A percentile compares a stretch with the other conserved stretches of the same genome.
Evolutionary conservation across 2,888 invertebrate genomes (phyloP).

Genomic region (Andrena camellia): DNA sequence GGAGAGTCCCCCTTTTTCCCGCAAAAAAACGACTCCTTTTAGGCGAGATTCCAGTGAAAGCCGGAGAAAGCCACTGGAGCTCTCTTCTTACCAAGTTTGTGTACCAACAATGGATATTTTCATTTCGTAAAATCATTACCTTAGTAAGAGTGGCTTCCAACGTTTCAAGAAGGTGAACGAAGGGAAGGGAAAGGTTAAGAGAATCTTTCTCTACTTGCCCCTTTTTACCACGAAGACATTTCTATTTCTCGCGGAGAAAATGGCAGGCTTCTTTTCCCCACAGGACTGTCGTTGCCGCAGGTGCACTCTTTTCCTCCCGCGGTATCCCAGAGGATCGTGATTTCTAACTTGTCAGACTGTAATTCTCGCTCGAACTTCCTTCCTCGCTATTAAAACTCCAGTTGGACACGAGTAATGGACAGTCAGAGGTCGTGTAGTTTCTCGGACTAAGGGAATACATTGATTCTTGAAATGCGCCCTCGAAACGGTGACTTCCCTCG

Average conservation of each 20-base stretch:
- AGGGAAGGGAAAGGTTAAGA: not conserved
- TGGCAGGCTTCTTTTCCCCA: not conserved
- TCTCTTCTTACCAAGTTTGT: not conserved
- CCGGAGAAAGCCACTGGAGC: constrained; percentile 21
- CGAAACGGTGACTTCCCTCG: not conserved
- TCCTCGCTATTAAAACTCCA: not conserved
- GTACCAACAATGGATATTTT: constrained; percentile 24
- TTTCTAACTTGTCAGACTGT: not conserved
- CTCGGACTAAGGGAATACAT: constrained; percentile 8
- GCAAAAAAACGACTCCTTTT: not conserved
- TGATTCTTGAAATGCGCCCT: not conserved
- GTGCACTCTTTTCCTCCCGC: not conserved
- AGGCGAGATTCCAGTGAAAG: not conserved
- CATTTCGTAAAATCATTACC: constrained; percentile 33
- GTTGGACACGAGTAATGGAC: not conserved
- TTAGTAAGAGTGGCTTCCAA: not conserved
- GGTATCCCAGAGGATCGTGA: not conserved
- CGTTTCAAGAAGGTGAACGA: not conserved
- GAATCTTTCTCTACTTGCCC: not conserved
- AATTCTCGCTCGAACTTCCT: not conserved
- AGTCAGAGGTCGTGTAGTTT: not conserved
- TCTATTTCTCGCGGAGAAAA: not conserved
- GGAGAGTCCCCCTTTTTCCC: not conserved
- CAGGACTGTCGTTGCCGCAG: not conserved
- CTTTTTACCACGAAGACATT: not conserved